A percentile compares a stretch with the other conserved stretches of the same genome.
Conservation (phyloP, 2,888 invertebrate species). For the Phalera bucephala region DNA sequence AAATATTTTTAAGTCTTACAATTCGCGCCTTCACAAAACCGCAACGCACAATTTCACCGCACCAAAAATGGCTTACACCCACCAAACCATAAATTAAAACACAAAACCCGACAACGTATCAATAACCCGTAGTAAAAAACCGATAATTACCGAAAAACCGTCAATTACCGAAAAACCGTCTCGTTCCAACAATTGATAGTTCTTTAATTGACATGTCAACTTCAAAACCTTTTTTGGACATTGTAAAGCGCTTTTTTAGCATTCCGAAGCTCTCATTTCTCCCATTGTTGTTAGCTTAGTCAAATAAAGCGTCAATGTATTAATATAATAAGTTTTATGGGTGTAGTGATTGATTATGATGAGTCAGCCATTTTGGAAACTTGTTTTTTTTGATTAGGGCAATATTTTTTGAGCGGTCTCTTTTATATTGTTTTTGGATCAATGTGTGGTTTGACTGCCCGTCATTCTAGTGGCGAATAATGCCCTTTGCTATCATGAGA, state of each 20-base stretch:
- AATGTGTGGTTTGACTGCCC: too few species aligned
- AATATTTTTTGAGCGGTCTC: background rate
- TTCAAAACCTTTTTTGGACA: background rate
- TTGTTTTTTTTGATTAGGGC: background rate
- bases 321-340: background rate
- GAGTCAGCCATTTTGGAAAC: background rate
- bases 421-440: background rate
- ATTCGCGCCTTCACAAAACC: too few species aligned
- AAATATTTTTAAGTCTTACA: too few species aligned
- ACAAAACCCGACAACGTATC: too few species aligned
- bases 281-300: slow-evolving; percentile 1
- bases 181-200: slow-evolving; percentile 1
- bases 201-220: slow-evolving; percentile 3
- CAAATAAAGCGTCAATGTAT: slow-evolving; percentile 2
- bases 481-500: too few species aligned
- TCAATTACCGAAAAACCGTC: too few species aligned
- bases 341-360: slow-evolving; percentile 1
- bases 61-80: too few species aligned
- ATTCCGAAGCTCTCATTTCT: background rate
- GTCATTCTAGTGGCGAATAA: too few species aligned
- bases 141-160: background rate
- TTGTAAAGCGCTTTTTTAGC: background rate
- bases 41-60: too few species aligned
- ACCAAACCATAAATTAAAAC: too few species aligned
- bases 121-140: too few species aligned